These are phyloP conservation scores for Pseudotriccus pelzelni DNA, from an alignment of 2,797 vertebrate genomes.

Conservation along the genomic window DNA sequence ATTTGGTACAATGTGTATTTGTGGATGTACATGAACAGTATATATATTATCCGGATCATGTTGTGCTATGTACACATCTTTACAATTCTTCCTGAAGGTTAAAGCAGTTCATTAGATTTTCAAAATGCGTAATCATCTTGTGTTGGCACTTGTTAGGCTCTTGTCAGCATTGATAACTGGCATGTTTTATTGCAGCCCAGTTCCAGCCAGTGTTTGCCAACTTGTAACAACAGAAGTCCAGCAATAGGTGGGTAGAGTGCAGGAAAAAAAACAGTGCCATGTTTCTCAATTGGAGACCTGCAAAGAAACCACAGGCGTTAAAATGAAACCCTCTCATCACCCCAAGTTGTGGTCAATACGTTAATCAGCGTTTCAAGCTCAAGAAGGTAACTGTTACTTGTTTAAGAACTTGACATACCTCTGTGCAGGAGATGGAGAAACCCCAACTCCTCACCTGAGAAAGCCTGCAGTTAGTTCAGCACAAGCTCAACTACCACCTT, in stretches of 20 bases:
- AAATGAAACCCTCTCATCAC: not conserved
- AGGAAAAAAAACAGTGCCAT: constrained; percentile 94
- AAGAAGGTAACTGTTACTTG: not conserved
- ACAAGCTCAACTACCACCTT: not conserved
- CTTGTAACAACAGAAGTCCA: constrained; percentile 90
- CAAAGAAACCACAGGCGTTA: constrained; percentile 51
- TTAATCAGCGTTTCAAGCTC: not conserved
- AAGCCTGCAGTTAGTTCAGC: not conserved
- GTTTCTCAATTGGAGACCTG: constrained; percentile 97
- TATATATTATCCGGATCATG: constrained; percentile 99
- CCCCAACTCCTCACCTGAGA: constrained; percentile 27
- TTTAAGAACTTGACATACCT: constrained; percentile 41
- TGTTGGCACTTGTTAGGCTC: constrained; percentile 97
- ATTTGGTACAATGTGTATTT: constrained; percentile 95
- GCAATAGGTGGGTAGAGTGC: constrained; percentile 95
- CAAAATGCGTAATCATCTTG: constrained; percentile 87
- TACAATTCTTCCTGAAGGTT: constrained; percentile 99
- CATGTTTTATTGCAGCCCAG: constrained; percentile 93
- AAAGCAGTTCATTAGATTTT: constrained; percentile 98
- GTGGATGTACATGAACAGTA: constrained; percentile 92
- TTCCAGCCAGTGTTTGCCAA: constrained; percentile 92
- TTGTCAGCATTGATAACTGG: constrained; percentile 90
- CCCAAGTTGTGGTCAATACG: not conserved
- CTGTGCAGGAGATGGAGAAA: not conserved
- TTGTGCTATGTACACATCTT: constrained; percentile 99